phyloP scores from a whole-genome alignment of 2,113 vertebrate species.

The Lonchura striata region DNA sequence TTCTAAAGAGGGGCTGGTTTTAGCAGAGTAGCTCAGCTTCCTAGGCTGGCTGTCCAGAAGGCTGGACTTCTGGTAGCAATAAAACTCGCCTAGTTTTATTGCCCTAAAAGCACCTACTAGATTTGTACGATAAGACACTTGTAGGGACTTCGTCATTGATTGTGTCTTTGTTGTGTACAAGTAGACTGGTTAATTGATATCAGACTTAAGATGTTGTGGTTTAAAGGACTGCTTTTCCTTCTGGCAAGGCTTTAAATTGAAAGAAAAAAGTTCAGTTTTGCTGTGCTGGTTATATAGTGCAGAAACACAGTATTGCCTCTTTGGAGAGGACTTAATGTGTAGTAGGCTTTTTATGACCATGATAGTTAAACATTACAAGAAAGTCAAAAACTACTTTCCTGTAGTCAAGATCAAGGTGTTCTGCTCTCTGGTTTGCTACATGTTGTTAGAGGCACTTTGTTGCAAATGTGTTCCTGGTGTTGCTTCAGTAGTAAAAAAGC shows the following conservation, averaged over 20 bases:
- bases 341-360: neutral
- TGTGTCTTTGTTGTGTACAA: neutral
- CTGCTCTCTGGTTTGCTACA: neutral
- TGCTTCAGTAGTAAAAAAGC: neutral
- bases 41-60: neutral
- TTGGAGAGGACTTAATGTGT: neutral
- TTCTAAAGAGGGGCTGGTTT: neutral
- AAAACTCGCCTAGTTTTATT: neutral
- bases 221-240: neutral
- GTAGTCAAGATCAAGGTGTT: neutral
- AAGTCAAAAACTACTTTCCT: neutral
- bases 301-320: neutral
- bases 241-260: neutral
- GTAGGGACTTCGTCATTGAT: neutral
- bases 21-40: neutral
- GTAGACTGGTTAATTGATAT: neutral
- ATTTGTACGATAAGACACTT: neutral
- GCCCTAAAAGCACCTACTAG: neutral
- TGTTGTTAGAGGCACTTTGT: neutral
- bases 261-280: neutral
- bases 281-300: neutral
- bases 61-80: neutral
- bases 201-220: neutral
- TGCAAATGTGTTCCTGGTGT: neutral
- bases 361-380: neutral